phyloP scores from a whole-genome alignment of 2,888 invertebrate genomes.

The Andrena flavipes region DNA sequence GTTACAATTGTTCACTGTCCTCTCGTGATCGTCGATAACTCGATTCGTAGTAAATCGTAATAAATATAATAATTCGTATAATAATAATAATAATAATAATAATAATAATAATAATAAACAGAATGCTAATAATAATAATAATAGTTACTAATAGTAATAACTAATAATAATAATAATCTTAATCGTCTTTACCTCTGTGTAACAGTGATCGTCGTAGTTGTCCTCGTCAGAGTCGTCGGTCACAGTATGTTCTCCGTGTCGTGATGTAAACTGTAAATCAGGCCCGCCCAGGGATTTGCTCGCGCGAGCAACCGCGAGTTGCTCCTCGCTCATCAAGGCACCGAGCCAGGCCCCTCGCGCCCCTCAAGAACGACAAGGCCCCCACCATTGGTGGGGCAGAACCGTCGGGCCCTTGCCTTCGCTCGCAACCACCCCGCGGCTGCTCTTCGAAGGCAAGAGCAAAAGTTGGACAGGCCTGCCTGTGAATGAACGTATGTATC shows the following conservation, averaged over 20 bases:
- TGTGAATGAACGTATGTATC: background rate
- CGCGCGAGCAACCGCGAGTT: too few relatives aligned
- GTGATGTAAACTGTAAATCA: background rate
- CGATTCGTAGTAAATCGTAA: slow-evolving; percentile 57
- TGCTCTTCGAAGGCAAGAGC: too few relatives aligned
- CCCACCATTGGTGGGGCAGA: too few relatives aligned
- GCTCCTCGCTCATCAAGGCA: too few relatives aligned
- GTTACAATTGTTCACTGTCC: slow-evolving; percentile 74
- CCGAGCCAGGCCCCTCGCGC: too few relatives aligned
- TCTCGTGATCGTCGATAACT: slow-evolving; percentile 51
- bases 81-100: slow-evolving; percentile 34
- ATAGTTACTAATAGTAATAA: slow-evolving; percentile 5
- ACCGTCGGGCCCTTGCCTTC: too few relatives aligned
- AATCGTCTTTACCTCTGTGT: slow-evolving; percentile 28
- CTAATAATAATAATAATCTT: slow-evolving; percentile 39
- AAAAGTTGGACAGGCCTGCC: too few relatives aligned
- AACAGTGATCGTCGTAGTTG: slow-evolving; percentile 17
- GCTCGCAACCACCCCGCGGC: too few relatives aligned
- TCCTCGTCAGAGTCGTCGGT: slow-evolving; percentile 4
- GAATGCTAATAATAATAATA: slow-evolving; percentile 20
- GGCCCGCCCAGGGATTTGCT: too few relatives aligned
- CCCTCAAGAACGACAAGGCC: too few relatives aligned
- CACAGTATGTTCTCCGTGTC: background rate
- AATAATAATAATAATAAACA: slow-evolving; percentile 33
- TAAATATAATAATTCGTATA: slow-evolving; percentile 65